These are phyloP conservation scores for Drosophila percnosoma DNA, from an alignment of 2,888 invertebrate genomes.

Conservation along the genomic window DNA sequence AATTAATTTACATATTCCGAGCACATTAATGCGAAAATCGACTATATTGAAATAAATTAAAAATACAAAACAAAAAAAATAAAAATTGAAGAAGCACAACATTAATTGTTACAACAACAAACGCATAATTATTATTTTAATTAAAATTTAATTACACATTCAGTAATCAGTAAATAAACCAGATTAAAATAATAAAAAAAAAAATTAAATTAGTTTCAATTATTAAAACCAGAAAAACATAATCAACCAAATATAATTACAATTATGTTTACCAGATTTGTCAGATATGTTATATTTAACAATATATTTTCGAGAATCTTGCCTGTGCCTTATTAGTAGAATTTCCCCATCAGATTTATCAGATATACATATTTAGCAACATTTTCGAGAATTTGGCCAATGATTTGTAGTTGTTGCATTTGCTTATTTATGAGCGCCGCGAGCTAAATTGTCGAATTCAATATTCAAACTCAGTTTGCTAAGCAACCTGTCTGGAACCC, in stretches of 20 bases:
- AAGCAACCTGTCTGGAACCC: background rate
- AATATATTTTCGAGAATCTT: constrained; percentile 21
- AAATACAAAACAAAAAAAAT: background rate
- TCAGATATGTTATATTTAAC: background rate
- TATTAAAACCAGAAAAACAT: background rate
- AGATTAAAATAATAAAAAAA: background rate
- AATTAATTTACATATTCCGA: constrained; percentile 27
- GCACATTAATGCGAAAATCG: constrained; percentile 3
- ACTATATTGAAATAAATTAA: constrained; percentile 1
- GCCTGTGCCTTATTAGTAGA: constrained; percentile 3
- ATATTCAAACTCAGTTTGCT: constrained; percentile 64
- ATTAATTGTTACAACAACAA: background rate
- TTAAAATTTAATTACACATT: background rate
- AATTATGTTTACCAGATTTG: background rate
- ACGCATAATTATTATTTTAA: background rate
- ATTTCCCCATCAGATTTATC: background rate
- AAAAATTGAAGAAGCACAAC: background rate
- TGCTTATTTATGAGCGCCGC: constrained; percentile 63
- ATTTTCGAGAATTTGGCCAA: constrained; percentile 22
- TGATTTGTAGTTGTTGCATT: constrained; percentile 59
- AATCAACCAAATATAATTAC: background rate
- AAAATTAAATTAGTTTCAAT: background rate
- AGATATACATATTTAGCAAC: no score
- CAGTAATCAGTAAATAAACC: background rate
- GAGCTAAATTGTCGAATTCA: constrained; percentile 63